These are phyloP conservation scores for Cosmorhoe ocellata DNA, from an alignment of 2,888 invertebrate species.

Conservation along the genomic window DNA sequence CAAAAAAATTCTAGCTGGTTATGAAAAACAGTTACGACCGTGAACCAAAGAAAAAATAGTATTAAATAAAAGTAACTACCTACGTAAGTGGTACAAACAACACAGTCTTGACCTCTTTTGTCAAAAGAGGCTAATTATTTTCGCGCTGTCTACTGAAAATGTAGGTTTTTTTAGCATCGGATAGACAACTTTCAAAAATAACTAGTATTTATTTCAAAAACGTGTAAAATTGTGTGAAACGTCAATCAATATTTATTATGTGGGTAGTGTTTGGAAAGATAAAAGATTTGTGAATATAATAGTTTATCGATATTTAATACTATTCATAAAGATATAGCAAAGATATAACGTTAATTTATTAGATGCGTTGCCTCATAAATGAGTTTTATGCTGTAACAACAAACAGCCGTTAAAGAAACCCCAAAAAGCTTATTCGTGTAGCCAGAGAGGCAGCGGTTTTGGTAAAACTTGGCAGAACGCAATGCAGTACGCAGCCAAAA, in stretches of 20 bases:
- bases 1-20: too few species aligned
- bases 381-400: conserved; percentile 20
- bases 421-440: conserved; percentile 3
- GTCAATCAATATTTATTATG: too few species aligned
- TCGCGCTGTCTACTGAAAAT: too few species aligned
- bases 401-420: conserved; percentile 12
- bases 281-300: too few species aligned
- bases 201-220: too few species aligned
- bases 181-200: too few species aligned
- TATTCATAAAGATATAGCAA: background rate
- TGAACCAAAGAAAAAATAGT: too few species aligned
- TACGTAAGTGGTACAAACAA: background rate
- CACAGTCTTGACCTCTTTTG: background rate
- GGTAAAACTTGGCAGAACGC: background rate
- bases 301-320: background rate
- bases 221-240: too few species aligned
- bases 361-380: conserved; percentile 13
- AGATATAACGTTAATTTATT: conserved; percentile 13
- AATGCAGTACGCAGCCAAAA: background rate
- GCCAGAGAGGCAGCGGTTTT: background rate
- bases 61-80: background rate
- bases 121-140: too few species aligned
- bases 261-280: too few species aligned
- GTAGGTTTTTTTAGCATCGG: too few species aligned
- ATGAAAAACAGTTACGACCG: too few species aligned